These are phyloP conservation scores for Pyrgilauda ruficollis DNA, from an alignment of 2,113 vertebrate species.

Conservation along the genomic window DNA sequence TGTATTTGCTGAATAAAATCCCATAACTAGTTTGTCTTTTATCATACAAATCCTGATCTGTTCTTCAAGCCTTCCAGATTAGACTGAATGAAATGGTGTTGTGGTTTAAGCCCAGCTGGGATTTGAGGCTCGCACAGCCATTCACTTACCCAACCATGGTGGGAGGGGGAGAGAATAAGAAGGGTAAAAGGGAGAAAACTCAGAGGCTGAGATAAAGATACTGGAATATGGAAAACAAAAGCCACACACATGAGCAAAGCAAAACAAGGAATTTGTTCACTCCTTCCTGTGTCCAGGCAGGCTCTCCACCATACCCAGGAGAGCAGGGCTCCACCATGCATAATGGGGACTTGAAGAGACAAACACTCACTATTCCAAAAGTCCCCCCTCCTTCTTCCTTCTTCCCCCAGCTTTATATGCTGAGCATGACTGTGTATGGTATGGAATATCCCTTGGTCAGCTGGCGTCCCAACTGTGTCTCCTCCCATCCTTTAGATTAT, in stretches of 20 bases:
- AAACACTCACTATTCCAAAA: not conserved
- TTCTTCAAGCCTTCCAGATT: not conserved
- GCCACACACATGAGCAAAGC: not conserved
- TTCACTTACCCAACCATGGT: accelerated
- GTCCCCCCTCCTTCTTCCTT: not conserved
- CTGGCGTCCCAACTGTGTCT: not conserved
- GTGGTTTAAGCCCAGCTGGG: not conserved
- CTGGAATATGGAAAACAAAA: not conserved
- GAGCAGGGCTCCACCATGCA: not conserved
- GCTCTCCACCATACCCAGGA: not conserved
- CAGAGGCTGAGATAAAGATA: not conserved
- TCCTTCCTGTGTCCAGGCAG: too few species aligned
- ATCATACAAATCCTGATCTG: not conserved
- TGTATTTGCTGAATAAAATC: not conserved
- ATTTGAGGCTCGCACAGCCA: not conserved
- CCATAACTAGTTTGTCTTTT: not conserved
- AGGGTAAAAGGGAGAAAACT: not conserved
- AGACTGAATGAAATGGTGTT: not conserved
- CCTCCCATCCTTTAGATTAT: not conserved
- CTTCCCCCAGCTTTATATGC: not conserved
- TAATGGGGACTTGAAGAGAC: not conserved
- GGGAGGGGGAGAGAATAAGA: accelerated
- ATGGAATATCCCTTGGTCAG: not conserved
- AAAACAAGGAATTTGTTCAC: accelerated
- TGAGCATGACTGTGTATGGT: too few species aligned